Evolutionary conservation across 2,797 vertebrate species (phyloP), one percentile per base, ranked within the genome.

Genomic region (Phataginus tricuspis): DNA sequence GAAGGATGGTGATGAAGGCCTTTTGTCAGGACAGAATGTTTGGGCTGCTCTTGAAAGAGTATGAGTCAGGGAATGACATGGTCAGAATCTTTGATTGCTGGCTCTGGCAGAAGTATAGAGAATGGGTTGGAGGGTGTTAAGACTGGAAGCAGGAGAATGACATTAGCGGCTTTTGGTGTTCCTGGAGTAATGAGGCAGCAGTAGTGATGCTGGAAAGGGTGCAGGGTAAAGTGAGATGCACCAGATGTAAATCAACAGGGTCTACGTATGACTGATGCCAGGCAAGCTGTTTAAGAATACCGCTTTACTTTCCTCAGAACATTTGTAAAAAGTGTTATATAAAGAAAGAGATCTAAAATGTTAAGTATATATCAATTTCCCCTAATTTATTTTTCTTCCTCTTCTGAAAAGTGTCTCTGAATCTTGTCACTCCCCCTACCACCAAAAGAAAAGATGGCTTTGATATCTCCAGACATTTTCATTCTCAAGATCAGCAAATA

Each of bases 391-490:
- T 82, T 95, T 93, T 77, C 19, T 68, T 89, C 23, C 27, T 85
- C 51, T 68, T 94, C 29, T 59, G 71, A 59, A 37, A 66, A 80
- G 5, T 27, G 72, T 55, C 78, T 59, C 14, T 91, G 4, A 25
- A 51, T 8, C 27, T 63, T 80, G 19, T 55, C 6, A 75, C 4
- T n/a, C 16, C 4, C 15, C 8, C 1, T 2, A 0, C 2, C 7
- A 19, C 11, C 4, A 5, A 18, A 15, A 31, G 21, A 55, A 69
- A 63, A 80, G 19, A 6, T 39, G 6, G 42, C 10, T 87, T 95
- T 31, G 45, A 7, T 88, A 94, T 57, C 94, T 90, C 31, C 23
- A 90, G 85, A 79, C 10, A 61, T 79, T 90, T 93, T 97, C 29
- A 69, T 64, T 74, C 13, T 93, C 61, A 68, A 93, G 57, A 63